These are phyloP conservation scores for Malurus leucopterus DNA, from an alignment of 2,797 vertebrate species.

Conservation along the genomic window DNA sequence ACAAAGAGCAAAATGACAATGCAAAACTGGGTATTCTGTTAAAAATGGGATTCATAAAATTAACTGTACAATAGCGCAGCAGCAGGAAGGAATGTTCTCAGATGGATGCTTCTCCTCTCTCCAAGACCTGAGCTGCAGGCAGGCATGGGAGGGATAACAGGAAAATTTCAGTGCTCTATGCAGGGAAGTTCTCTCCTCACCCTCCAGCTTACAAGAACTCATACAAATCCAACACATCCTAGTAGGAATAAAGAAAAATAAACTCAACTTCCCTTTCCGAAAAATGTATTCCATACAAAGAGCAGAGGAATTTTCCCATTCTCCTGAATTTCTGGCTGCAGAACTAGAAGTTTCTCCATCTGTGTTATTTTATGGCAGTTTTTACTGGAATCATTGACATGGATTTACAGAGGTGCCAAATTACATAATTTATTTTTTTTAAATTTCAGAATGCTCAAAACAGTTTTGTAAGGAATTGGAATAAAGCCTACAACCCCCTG, in stretches of 20 bases:
- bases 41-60: conserved; percentile 16
- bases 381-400: neutral
- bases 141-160: neutral
- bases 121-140: neutral
- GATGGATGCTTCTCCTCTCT: neutral
- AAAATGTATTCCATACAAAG: neutral
- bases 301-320: neutral
- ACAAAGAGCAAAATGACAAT: conserved; percentile 20
- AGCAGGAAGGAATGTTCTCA: neutral
- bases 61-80: neutral
- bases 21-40: neutral
- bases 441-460: neutral
- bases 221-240: neutral
- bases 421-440: neutral
- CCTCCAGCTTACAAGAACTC: neutral
- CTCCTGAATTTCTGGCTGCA: neutral
- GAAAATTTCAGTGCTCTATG: neutral
- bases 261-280: neutral
- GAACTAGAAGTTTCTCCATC: neutral
- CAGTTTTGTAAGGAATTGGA: neutral
- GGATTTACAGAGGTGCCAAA: neutral
- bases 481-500: neutral
- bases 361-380: neutral
- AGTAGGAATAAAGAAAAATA: neutral
- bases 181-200: neutral